Conservation (phyloP, 2,113 vertebrate species). For the Myotis davidii region DNA sequence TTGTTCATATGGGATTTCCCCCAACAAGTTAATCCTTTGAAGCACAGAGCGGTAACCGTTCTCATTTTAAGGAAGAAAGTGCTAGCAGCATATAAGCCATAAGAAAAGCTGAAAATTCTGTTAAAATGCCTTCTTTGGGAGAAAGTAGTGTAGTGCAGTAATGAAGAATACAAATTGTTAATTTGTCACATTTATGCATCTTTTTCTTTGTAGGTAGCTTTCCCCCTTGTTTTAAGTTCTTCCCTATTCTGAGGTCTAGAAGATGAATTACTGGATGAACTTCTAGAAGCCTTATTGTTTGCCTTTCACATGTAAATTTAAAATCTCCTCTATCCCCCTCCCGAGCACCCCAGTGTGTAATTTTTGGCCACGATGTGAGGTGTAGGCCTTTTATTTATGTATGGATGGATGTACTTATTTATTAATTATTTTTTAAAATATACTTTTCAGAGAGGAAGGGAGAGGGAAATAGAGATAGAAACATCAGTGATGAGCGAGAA, state of each 20-base stretch:
- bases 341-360: neutral
- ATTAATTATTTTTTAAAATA: too few species aligned
- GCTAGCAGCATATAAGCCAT: neutral
- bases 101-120: neutral
- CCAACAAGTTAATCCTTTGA: neutral
- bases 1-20: neutral
- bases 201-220: conserved; percentile 22
- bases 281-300: neutral
- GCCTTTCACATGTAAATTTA: neutral
- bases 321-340: neutral
- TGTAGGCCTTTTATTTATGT: neutral
- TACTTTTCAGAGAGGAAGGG: too few species aligned
- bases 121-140: neutral
- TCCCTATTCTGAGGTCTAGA: neutral
- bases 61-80: neutral
- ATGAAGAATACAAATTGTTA: neutral
- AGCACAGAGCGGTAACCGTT: neutral
- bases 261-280: neutral
- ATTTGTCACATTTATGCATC: neutral
- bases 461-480: too few species aligned
- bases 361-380: neutral
- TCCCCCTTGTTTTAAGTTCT: neutral
- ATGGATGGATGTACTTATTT: too few species aligned
- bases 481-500: too few species aligned
- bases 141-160: neutral